Conservation (phyloP, 2,113 vertebrate genomes). For the Cheilinus undulatus region DNA sequence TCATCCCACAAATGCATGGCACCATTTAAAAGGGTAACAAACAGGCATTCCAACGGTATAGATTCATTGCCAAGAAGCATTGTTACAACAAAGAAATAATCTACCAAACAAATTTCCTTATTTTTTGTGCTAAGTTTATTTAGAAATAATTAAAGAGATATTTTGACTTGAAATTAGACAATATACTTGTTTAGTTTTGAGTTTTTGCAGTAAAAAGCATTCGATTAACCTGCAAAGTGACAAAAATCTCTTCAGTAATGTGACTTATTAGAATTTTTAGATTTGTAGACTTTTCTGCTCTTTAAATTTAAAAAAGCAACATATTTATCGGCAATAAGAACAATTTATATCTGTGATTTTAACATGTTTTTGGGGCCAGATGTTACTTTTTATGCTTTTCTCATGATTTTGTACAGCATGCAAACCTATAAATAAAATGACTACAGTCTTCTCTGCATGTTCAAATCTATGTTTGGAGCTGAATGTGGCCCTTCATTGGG, state of each 20-base stretch:
- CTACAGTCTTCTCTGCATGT: slow-evolving; percentile 67
- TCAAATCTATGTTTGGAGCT: slow-evolving; percentile 40
- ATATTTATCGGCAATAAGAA: slow-evolving; percentile 44
- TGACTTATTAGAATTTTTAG: slow-evolving; percentile 28
- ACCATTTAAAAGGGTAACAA: too few species aligned
- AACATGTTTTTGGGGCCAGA: slow-evolving; percentile 60
- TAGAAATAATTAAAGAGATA: too few species aligned
- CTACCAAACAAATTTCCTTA: too few species aligned
- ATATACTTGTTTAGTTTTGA: too few species aligned
- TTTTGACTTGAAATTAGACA: too few species aligned
- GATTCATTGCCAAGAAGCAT: too few species aligned
- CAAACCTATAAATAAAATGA: slow-evolving; percentile 72
- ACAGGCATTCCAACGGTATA: too few species aligned
- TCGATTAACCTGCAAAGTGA: not conserved
- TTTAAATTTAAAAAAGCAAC: slow-evolving; percentile 12
- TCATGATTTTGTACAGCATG: slow-evolving; percentile 85
- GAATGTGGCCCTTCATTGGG: slow-evolving; percentile 19
- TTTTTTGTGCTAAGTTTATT: too few species aligned
- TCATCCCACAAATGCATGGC: too few species aligned
- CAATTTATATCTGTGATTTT: slow-evolving; percentile 66
- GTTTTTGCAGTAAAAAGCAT: too few species aligned
- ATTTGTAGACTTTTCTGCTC: slow-evolving; percentile 42
- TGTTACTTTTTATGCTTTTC: slow-evolving; percentile 74
- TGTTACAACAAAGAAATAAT: too few species aligned
- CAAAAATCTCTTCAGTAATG: not conserved